Evolutionary conservation across 2,888 invertebrate genomes (phyloP).

Genomic region (Lycia hirtaria): DNA sequence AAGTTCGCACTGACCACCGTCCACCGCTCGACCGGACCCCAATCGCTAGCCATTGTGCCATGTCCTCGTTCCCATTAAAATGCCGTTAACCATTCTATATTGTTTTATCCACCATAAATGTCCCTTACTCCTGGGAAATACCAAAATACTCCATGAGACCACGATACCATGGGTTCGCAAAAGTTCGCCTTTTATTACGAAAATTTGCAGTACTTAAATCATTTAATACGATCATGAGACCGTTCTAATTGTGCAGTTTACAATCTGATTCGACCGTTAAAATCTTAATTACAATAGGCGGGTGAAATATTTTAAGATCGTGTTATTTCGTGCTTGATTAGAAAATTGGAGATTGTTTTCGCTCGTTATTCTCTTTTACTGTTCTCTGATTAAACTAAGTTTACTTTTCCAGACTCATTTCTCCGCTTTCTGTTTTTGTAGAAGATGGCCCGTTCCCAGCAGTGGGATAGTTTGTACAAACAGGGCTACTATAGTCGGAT

Average conservation of each 20-base stretch:
- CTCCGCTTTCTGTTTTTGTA: no score
- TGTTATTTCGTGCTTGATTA: constrained; percentile 12
- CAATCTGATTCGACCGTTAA: constrained; percentile 49
- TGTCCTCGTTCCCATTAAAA: constrained; percentile 84
- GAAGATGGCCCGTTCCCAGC: no score
- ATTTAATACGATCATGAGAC: constrained; percentile 54
- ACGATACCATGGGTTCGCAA: constrained; percentile 60
- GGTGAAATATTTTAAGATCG: constrained; percentile 25
- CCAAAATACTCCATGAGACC: constrained; percentile 41
- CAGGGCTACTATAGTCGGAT: no score
- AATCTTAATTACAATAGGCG: constrained; percentile 32
- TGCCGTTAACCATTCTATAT: constrained; percentile 84
- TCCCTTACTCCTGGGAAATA: constrained; percentile 78
- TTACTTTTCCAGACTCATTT: no score
- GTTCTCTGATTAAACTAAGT: neutral
- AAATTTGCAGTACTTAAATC: constrained; percentile 71
- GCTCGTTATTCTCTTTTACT: neutral
- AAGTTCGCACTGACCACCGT: constrained; percentile 73
- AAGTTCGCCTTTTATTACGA: constrained; percentile 70
- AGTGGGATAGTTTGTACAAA: no score
- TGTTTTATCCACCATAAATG: constrained; percentile 83
- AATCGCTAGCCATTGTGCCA: constrained; percentile 77
- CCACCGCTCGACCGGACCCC: constrained; percentile 65
- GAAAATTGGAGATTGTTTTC: neutral
- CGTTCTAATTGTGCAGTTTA: constrained; percentile 57